phyloP scores from a whole-genome alignment of 2,797 vertebrate species.

The Microhierax caerulescens region DNA sequence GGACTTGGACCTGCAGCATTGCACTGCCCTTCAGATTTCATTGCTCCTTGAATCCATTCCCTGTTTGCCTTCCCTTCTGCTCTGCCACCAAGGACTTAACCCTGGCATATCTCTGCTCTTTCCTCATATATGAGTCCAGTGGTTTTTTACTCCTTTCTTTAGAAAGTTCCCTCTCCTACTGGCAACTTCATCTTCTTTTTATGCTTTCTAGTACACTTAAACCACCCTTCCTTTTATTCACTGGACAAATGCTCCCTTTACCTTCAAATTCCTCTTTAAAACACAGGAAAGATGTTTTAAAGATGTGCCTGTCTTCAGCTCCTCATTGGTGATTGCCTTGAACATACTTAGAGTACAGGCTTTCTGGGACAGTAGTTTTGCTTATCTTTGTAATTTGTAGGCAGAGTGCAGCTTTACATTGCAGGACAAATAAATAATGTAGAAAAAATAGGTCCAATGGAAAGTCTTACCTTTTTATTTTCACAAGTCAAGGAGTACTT shows the following conservation, averaged over 20 bases:
- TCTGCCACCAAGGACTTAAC: background rate
- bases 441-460: background rate
- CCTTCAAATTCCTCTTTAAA: background rate
- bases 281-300: too few relatives aligned
- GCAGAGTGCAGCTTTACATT: background rate
- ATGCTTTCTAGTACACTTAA: background rate
- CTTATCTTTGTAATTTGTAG: background rate
- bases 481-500: background rate
- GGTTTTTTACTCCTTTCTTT: background rate
- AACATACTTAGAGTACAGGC: background rate
- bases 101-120: background rate
- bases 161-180: background rate
- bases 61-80: background rate
- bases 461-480: background rate
- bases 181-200: background rate
- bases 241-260: background rate
- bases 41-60: background rate
- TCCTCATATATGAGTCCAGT: background rate
- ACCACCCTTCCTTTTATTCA: background rate
- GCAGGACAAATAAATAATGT: background rate
- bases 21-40: background rate
- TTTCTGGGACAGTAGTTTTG: background rate
- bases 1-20: accelerated
- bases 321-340: background rate
- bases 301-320: background rate